Conservation (phyloP, 1,140 invertebrate species). For the Rhyacophila brunnea region DNA sequence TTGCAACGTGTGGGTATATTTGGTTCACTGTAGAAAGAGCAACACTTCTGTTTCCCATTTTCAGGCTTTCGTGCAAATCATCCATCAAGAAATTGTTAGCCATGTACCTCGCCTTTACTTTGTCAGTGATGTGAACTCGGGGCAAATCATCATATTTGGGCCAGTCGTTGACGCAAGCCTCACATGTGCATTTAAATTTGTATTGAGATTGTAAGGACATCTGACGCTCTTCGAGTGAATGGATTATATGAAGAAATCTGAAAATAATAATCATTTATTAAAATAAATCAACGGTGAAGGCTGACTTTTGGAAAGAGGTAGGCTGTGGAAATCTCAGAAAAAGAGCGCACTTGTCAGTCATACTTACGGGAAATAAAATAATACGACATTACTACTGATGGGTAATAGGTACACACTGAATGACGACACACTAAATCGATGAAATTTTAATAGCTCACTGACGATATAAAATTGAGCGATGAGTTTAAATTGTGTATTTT, state of each 20-base stretch:
- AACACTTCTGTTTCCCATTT: constrained; percentile 49
- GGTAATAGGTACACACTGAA: no score
- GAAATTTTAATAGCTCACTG: no score
- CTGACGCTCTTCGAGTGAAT: constrained; percentile 61
- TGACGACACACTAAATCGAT: no score
- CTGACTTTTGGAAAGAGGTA: no score
- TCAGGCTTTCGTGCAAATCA: constrained; percentile 43
- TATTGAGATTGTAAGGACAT: constrained; percentile 76
- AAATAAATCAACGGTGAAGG: constrained; percentile 16
- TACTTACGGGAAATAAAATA: no score
- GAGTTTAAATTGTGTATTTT: no score
- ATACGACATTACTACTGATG: no score
- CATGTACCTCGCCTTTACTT: constrained; percentile 26
- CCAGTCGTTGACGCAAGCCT: constrained; percentile 75
- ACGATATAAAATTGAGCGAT: no score
- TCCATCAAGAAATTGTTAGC: constrained; percentile 36
- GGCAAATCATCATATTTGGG: constrained; percentile 59
- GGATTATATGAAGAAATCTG: constrained; percentile 69
- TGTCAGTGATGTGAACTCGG: constrained; percentile 35
- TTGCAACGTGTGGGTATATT: constrained; percentile 50
- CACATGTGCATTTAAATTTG: constrained; percentile 81
- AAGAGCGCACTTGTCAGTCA: no score
- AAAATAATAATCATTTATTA: constrained; percentile 38
- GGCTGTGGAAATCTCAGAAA: no score
- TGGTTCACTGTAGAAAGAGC: constrained; percentile 49